Evolutionary conservation across 2,113 vertebrate genomes (phyloP), one percentile per base, ranked within the genome.

Genomic region (Chaetodon auriga): DNA sequence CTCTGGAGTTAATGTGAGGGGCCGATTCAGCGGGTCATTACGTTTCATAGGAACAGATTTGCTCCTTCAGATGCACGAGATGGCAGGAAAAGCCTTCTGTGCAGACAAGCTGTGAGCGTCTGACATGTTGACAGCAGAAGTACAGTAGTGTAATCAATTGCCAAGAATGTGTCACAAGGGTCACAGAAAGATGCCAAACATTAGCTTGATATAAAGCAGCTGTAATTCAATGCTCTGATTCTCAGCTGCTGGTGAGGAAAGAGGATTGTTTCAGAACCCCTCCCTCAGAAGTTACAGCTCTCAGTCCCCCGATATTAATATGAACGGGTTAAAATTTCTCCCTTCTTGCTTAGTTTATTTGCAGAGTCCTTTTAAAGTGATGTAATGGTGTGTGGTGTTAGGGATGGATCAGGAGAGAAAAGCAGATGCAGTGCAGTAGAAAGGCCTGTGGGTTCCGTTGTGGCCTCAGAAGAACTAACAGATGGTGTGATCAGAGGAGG

Each of bases 401-500:
- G 19, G 45, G 15, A 19, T 38, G 43, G 45, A 23, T 54, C 25
- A 49, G 54, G 55, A 21, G 41, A 38, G n/a, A 48, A 54, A 25
- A 25, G n/a, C 11, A 21, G 36, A 7, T 5, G 13, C 23, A 43
- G 36, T 12, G 30, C 41, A 9, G 30, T 18, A 62, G 30, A 30
- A 30, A 30, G 30, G 30, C n/a, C 45, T 58, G 51, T 38, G n/a
- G 23, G 48, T 53, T 62, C 41, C 23, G 35, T 76, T 60, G 25
- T 60, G 25, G n/a, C n/a, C 60, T 18, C 66, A 21, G 54, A 23
- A 71, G 63, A 54, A 14, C 21, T 16, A 57, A 61, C 0, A 9
- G 46, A 76, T 79, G 65, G 72, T 49, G 74, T 43, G 45, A 63
- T 72, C 10, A 63, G 23, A 49, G 23, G 36, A 25, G 35, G 41